These are phyloP conservation scores for Phalacrocorax pelagicus DNA, from an alignment of 2,113 vertebrate species.

Conservation along the genomic window DNA sequence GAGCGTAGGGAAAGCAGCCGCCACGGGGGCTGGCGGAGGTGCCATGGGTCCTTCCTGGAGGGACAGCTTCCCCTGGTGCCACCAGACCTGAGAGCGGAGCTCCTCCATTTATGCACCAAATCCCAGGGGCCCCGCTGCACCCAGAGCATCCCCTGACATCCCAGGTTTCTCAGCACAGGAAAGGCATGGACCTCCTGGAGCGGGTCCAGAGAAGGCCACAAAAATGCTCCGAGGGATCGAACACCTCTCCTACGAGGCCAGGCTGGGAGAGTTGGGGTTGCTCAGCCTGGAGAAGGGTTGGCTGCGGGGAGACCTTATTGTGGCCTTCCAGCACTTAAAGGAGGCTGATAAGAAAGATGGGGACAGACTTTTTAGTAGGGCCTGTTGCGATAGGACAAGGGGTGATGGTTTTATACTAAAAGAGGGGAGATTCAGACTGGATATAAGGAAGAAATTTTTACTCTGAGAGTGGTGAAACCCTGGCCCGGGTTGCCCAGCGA, in stretches of 20 bases:
- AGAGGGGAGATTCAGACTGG: neutral
- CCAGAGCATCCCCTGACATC: neutral
- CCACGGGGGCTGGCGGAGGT: accelerated
- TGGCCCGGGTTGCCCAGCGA: neutral
- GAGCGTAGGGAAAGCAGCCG: neutral
- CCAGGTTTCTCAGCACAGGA: neutral
- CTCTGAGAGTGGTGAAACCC: accelerated
- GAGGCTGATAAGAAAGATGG: neutral
- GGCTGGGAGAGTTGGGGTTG: neutral
- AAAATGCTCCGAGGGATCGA: neutral
- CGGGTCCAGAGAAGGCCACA: neutral
- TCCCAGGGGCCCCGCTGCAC: neutral
- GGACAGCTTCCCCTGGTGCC: neutral
- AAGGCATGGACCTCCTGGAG: accelerated
- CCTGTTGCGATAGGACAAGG: neutral
- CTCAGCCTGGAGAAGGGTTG: neutral
- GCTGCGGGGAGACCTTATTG: neutral
- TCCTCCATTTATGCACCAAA: neutral
- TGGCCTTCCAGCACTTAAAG: accelerated
- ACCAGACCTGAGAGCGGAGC: neutral
- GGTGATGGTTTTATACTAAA: neutral
- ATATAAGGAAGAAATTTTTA: neutral
- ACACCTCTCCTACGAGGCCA: neutral
- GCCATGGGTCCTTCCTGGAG: neutral
- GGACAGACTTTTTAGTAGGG: neutral